Conservation (phyloP, 2,113 vertebrate genomes). For the Platysteira castanea region DNA sequence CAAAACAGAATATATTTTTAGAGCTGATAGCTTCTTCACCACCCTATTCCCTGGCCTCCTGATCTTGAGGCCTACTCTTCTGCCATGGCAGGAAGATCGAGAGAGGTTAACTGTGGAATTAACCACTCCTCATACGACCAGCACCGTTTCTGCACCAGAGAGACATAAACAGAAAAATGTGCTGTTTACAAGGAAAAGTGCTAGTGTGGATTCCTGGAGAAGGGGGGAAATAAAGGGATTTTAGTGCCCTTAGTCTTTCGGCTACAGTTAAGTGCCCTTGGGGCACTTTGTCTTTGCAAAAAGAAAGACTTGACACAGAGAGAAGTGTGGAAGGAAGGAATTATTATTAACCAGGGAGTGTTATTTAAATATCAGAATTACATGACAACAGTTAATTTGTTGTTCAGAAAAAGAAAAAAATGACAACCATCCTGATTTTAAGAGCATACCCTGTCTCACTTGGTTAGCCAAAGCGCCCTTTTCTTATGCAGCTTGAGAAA, state of each 20-base stretch:
- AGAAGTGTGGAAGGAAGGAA: neutral
- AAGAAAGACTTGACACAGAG: neutral
- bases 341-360: neutral
- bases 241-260: neutral
- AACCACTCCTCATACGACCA: conserved; percentile 3
- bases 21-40: neutral
- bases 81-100: neutral
- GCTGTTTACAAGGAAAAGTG: neutral
- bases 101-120: conserved; percentile 38
- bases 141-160: neutral
- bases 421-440: neutral
- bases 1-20: neutral
- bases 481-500: neutral
- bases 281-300: neutral
- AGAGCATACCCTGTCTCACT: neutral
- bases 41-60: conserved; percentile 8
- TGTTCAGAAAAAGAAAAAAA: neutral
- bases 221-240: neutral
- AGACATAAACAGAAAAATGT: conserved; percentile 7
- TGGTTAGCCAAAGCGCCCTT: neutral
- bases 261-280: neutral
- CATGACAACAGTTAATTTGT: neutral
- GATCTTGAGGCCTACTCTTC: neutral
- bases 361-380: neutral
- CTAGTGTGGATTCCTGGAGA: neutral